Evolutionary conservation across 2,797 vertebrate genomes (phyloP).

Genomic region (Hippopotamyrus pictus): DNA sequence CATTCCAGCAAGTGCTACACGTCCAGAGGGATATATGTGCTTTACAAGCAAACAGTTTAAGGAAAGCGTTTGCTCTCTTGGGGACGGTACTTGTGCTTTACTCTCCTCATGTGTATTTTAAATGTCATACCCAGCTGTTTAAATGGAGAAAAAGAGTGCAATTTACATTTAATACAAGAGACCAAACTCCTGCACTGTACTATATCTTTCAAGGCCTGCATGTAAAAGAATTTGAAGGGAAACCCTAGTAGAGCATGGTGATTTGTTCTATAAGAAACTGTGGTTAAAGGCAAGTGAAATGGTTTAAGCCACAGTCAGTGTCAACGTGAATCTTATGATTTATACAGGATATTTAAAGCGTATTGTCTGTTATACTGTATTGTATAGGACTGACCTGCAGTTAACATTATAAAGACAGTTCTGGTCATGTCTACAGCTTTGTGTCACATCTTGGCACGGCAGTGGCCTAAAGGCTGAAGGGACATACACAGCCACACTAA

Average conservation of each 20-base stretch:
- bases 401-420: neutral
- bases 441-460: neutral
- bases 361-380: neutral
- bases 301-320: neutral
- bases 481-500: neutral
- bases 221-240: neutral
- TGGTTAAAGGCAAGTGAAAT: neutral
- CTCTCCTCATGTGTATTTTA: neutral
- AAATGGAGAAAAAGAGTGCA: neutral
- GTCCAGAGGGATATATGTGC: conserved; percentile 1
- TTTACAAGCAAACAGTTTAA: neutral
- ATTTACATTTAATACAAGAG: neutral
- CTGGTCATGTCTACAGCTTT: neutral
- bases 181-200: neutral
- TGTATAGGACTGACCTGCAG: neutral
- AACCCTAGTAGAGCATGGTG: neutral
- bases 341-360: neutral
- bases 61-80: neutral
- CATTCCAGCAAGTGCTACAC: neutral
- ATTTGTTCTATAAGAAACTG: neutral
- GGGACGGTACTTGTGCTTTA: neutral
- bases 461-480: neutral
- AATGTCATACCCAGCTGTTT: neutral
- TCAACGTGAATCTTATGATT: neutral
- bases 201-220: neutral